Evolutionary conservation across 2,113 vertebrate genomes (phyloP).

Genomic region (Tachysurus fulvidraco): DNA sequence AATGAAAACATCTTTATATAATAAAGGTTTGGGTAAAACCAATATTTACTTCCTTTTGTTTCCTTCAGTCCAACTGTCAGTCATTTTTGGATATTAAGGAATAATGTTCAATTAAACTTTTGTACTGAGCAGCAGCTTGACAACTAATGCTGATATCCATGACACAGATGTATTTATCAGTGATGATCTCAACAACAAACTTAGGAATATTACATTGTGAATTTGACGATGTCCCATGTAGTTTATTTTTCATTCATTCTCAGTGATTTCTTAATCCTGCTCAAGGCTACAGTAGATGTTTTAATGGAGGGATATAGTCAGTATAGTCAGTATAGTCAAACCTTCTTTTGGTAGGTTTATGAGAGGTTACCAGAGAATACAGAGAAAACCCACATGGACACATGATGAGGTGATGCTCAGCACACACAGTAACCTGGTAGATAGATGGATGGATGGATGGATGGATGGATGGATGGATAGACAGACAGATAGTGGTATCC

Average conservation of each 20-base stretch:
- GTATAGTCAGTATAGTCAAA: background rate
- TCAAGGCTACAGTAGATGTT: background rate
- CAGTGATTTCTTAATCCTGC: background rate
- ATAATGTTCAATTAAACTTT: too few relatives aligned
- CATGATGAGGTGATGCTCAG: background rate
- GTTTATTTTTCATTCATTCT: background rate
- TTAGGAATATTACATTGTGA: background rate
- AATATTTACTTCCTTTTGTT: background rate
- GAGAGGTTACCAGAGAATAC: background rate
- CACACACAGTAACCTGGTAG: background rate
- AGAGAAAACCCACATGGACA: background rate
- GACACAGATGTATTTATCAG: background rate
- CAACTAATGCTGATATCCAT: background rate
- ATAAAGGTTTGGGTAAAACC: background rate
- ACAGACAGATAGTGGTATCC: background rate
- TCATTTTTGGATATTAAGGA: background rate
- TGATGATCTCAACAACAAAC: background rate
- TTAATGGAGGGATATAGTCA: background rate
- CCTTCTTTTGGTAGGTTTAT: background rate
- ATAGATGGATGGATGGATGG: too few relatives aligned
- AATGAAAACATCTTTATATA: conserved; percentile 8
- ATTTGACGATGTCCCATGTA: background rate
- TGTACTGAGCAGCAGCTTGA: background rate
- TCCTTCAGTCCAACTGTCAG: background rate
- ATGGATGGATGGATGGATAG: too few relatives aligned